These are phyloP conservation scores for Dolichoris vasculosae DNA, from an alignment of 1,140 invertebrate species.

Conservation along the genomic window DNA sequence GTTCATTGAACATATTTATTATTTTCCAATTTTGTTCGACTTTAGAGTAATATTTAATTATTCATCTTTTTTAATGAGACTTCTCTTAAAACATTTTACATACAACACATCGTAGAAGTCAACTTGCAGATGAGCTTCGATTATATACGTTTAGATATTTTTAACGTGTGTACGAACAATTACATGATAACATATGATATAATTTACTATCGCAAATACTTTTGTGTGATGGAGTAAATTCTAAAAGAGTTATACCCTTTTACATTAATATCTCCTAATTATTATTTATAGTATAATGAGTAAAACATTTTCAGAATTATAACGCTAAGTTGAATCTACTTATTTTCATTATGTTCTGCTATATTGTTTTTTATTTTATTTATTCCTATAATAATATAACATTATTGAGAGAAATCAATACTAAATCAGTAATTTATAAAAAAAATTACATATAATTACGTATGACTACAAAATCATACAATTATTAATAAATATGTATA, in stretches of 20 bases:
- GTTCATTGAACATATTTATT: not conserved
- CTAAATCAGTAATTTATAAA: not conserved
- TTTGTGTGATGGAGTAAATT: conserved; percentile 22
- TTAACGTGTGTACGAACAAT: conserved; percentile 31
- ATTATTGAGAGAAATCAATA: not conserved
- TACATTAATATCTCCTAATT: conserved; percentile 11
- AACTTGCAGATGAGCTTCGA: conserved; percentile 19
- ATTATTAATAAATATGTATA: not conserved
- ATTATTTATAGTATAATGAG: conserved; percentile 29
- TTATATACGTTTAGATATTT: conserved; percentile 30
- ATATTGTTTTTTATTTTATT: not conserved
- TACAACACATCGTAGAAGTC: conserved; percentile 26
- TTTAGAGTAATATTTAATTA: not conserved
- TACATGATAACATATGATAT: conserved; percentile 30
- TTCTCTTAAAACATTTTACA: not conserved
- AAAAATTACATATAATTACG: not conserved
- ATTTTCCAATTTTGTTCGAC: not conserved
- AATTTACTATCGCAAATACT: conserved; percentile 34
- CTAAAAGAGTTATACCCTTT: conserved; percentile 39
- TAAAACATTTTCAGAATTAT: not conserved
- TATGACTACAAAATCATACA: not conserved
- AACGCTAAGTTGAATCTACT: not conserved
- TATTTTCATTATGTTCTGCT: not conserved
- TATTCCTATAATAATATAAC: not conserved
- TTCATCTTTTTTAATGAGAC: not conserved